Evolutionary conservation across 2,888 invertebrate genomes (phyloP).

Genomic region (Subacronicta megacephala): DNA sequence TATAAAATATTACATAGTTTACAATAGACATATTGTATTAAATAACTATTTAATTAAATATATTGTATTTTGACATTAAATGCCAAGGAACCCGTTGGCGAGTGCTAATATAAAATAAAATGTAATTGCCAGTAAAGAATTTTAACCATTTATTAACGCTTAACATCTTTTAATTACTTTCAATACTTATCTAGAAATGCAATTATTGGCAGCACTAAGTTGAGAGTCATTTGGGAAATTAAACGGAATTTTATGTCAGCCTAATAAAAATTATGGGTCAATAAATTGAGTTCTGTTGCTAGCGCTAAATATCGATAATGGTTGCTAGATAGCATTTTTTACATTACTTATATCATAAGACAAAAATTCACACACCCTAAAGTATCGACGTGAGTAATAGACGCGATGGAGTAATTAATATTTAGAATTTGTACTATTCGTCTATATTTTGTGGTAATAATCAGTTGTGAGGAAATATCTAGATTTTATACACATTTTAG

Average conservation of each 20-base stretch:
- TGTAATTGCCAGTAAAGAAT: neutral
- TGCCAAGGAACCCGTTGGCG: too few species aligned
- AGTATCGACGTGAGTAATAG: too few species aligned
- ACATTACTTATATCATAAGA: neutral
- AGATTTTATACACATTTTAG: too few species aligned
- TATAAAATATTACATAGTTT: too few species aligned
- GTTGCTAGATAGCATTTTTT: neutral
- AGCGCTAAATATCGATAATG: neutral
- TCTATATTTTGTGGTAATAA: too few species aligned
- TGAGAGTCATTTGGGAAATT: conserved; percentile 1
- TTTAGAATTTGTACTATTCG: too few species aligned
- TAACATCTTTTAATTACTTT: neutral
- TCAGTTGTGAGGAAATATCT: too few species aligned
- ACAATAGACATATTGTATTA: too few species aligned
- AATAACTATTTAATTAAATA: too few species aligned
- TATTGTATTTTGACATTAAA: too few species aligned
- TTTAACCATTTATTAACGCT: neutral
- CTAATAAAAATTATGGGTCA: neutral
- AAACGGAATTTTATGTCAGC: neutral
- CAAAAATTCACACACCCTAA: too few species aligned
- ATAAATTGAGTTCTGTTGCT: neutral
- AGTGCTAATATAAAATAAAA: neutral
- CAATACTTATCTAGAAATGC: neutral
- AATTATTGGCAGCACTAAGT: conserved; percentile 8
- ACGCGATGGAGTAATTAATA: too few species aligned